Base-by-base conservation (phyloP, 2,888 invertebrate genomes). In the Tetramorium bicarinatum region DNA sequence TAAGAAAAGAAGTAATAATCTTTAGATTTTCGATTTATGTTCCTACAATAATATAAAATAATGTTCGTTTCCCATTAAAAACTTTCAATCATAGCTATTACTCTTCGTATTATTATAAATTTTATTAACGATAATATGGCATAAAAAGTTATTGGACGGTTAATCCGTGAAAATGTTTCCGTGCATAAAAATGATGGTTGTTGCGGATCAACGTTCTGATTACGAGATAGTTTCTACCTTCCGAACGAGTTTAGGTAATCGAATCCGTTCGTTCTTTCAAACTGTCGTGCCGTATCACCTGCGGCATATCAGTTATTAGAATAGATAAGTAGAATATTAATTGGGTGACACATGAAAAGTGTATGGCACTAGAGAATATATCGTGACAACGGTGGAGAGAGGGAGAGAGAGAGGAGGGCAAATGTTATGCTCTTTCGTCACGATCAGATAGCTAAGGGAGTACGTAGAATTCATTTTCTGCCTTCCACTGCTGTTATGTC, bases 271-370 rank as follows among this genome's bases (percentile, higher is more conserved):
- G 79, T 82, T 86, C 83, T 92, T 92, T 88, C 88, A 83, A 74
- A 86, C 88, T 86, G 91, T 92, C 91, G 90, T 87, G 81, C 89
- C 86, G 80, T 38, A 83, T 90, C 85, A 80, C 81, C 83, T 75
- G 64, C 61, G 49, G 62, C 74, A 85, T 84, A 87, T 87, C 85
- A 89, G 89, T 86, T 87, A 86, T 88, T 80, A 85, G 72, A 86
- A 87, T 61, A 82, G 88, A 90, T 88, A 87, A 86, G 88, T 90
- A 77, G 91, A 89, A 92, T 93, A 92, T 92, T 92, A 92, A 93
- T 92, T 92, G 89, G 84, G 79, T 76, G 71, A 79, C 82, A 87
- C 80, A 84, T 89, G 84, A 91, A 89, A 86, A 87, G 80, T 69
- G 44, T 34, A 4, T 84, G 47, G 21, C 49, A 54, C 52, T 44